These are phyloP conservation scores for Nomada ruficornis DNA, from an alignment of 2,888 invertebrate genomes.

Conservation along the genomic window DNA sequence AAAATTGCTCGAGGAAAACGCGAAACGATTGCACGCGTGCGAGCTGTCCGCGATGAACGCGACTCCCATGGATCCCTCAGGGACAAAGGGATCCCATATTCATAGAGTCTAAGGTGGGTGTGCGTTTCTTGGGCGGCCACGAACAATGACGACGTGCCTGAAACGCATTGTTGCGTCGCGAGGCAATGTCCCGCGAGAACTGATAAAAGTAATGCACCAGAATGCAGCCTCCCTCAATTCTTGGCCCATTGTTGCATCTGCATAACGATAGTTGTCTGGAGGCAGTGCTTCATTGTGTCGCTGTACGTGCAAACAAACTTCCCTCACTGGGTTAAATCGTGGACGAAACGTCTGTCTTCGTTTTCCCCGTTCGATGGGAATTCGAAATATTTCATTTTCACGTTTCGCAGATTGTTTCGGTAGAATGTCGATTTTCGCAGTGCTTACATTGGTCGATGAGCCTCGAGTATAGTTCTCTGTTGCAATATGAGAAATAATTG, in stretches of 20 bases:
- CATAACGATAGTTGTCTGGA: slow-evolving; percentile 46
- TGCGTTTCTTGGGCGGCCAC: slow-evolving; percentile 74
- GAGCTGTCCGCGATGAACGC: slow-evolving; percentile 34
- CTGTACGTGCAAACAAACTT: slow-evolving; percentile 20
- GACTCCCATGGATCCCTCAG: slow-evolving; percentile 45
- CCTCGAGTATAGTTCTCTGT: no score
- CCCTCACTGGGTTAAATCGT: slow-evolving; percentile 13
- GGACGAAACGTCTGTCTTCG: slow-evolving; percentile 1
- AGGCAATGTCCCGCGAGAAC: slow-evolving; percentile 70
- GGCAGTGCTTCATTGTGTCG: slow-evolving; percentile 37
- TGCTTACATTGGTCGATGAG: no score
- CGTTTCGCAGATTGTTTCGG: neutral
- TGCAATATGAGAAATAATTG: no score
- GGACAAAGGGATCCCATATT: slow-evolving; percentile 72
- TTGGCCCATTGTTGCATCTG: slow-evolving; percentile 59
- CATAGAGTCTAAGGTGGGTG: slow-evolving; percentile 72
- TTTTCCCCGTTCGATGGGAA: neutral
- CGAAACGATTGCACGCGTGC: slow-evolving; percentile 14
- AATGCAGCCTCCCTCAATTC: slow-evolving; percentile 58
- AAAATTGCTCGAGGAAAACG: slow-evolving; percentile 11
- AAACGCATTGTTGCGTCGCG: slow-evolving; percentile 73
- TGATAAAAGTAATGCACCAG: slow-evolving; percentile 72
- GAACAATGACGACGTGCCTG: slow-evolving; percentile 74
- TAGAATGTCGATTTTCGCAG: no score
- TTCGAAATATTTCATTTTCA: neutral